Conservation (phyloP, 2,113 vertebrate genomes). For the Myrmecobius fasciatus region DNA sequence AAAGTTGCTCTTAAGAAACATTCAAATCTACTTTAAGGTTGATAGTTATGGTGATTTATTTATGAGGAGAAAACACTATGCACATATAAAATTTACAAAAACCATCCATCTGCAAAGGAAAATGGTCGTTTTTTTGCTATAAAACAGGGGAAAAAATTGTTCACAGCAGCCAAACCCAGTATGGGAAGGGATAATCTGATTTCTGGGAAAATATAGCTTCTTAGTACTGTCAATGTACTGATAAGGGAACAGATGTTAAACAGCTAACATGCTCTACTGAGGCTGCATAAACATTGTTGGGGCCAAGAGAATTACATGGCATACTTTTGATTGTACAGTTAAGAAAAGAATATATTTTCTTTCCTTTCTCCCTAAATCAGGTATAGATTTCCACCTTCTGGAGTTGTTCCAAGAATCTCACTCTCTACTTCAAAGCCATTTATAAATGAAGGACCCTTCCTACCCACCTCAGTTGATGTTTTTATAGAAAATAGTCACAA, state of each 20-base stretch:
- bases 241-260: not conserved
- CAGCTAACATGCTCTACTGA: not conserved
- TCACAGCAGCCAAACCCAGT: conserved; percentile 2
- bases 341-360: not conserved
- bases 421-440: not conserved
- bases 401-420: not conserved
- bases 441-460: not conserved
- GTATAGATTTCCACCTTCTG: not conserved
- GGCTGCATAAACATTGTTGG: not conserved
- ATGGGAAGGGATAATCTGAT: conserved; percentile 22
- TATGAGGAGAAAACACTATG: conserved; percentile 22
- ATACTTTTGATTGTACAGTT: not conserved
- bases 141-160: not conserved
- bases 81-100: conserved; percentile 47
- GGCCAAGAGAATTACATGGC: not conserved
- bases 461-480: not conserved
- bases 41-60: conserved; percentile 19
- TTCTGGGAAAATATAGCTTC: not conserved
- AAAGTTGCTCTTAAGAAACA: conserved; percentile 41
- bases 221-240: conserved; percentile 5
- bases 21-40: conserved; percentile 27
- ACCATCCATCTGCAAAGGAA: conserved; percentile 53
- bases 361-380: not conserved
- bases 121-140: conserved; percentile 45
- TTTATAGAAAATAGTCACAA: not conserved